A percentile compares a stretch with the other conserved stretches of the same genome.
Evolutionary conservation across 1,140 invertebrate genomes (phyloP).

Genomic region (Drosophila eugracilis): DNA sequence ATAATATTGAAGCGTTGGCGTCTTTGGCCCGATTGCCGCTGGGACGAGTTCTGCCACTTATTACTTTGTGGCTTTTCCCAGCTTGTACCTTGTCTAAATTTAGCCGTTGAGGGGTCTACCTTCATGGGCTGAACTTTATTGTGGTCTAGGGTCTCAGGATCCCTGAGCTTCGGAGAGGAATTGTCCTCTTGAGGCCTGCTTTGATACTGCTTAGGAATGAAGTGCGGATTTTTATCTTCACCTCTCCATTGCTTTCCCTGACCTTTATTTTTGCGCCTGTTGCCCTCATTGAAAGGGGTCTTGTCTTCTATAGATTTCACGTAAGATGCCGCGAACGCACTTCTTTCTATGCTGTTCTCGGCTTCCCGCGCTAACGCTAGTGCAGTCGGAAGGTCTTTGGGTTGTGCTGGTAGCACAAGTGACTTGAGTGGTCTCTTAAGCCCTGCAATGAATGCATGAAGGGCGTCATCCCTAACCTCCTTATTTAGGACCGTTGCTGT

Average conservation of each 20-base stretch:
- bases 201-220: conserved; percentile 1
- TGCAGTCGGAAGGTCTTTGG: too few species aligned
- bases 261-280: neutral
- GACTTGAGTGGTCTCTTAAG: too few species aligned
- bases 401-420: too few species aligned
- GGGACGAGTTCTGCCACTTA: conserved; percentile 21
- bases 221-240: conserved; percentile 10
- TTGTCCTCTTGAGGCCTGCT: neutral
- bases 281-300: neutral
- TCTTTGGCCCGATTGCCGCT: conserved; percentile 15
- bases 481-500: too few species aligned
- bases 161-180: neutral
- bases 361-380: too few species aligned
- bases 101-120: conserved; percentile 15
- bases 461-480: too few species aligned
- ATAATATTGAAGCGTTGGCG: conserved; percentile 31
- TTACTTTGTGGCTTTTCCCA: conserved; percentile 12
- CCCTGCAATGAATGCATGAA: too few species aligned
- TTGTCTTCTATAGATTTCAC: neutral
- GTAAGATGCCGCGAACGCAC: neutral
- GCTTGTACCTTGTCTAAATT: conserved; percentile 4
- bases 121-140: conserved; percentile 19
- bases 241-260: conserved; percentile 5
- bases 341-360: too few species aligned
- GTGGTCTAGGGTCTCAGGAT: neutral